Base-by-base conservation (phyloP, 2,888 invertebrate species). In the Nematopogon swammerdamellus region DNA sequence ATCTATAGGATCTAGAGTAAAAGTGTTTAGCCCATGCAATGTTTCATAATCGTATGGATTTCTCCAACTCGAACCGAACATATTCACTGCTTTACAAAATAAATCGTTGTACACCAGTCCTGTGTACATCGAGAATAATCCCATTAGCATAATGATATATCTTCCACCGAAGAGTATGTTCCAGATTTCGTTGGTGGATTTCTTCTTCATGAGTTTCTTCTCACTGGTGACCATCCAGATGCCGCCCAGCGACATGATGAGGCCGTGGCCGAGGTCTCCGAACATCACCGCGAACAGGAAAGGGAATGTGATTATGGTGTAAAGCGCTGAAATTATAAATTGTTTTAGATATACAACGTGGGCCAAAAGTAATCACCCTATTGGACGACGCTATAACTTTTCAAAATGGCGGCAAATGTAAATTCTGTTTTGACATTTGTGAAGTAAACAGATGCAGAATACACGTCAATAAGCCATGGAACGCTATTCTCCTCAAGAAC, bases 111-210 rank as follows among this genome's bases (percentile, higher is more conserved):
- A 99, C 52, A 97, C 86, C 10, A 97, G 67, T 1, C 99, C 98
- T n/a, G 97, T 95, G 69, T 93, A 97, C 64, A 97, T 86, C 1
- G 97, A 95, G 68, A 97, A 99, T 1, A 88, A 54, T 1, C 96
- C 96, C 95, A 99, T 97, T 52, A 98, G 72, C 46, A 97, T 82
- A 48, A 99, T 91, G 44, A 99, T 91, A 67, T 99, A 99, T 6
- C 99, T 91, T 46, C 98, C 98, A 46, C 92, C 92, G 66, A 97
- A 97, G 73, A 97, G 92, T 55, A 96, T 97, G 63, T 89, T 92
- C 92, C 95, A 97, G 53, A 98, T 97, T 85, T 95, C 92, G 59
- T 83, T 88, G 29, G 70, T 80, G 3, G 83, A 82, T 50, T 82
- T 85, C 57, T 82, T 72, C 0, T 73, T 74, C 19, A 75, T 61